Conservation (phyloP, 2,113 vertebrate species). For the Xiphias gladius region DNA sequence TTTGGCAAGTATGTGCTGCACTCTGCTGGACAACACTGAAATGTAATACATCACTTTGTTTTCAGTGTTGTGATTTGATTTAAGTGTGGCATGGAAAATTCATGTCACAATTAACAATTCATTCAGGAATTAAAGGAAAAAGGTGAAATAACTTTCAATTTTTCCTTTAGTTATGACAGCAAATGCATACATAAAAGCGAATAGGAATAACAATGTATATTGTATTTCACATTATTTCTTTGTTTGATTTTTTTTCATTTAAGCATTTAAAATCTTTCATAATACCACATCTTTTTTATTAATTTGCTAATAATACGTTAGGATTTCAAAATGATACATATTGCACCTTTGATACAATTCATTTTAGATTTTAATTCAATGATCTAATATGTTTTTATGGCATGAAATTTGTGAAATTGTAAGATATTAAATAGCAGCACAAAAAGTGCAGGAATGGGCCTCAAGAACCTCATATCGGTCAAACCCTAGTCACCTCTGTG, state of each 20-base stretch:
- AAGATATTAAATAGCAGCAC: not conserved
- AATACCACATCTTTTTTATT: not conserved
- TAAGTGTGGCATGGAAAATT: too few relatives aligned
- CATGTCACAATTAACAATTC: too few relatives aligned
- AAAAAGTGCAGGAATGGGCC: not conserved
- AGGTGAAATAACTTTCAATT: too few relatives aligned
- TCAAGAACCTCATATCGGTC: conserved; percentile 26
- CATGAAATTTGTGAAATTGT: not conserved
- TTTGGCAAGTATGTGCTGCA: not conserved
- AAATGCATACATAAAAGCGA: not conserved
- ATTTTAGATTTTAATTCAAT: not conserved
- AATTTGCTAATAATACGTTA: not conserved
- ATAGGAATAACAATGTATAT: not conserved
- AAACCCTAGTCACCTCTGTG: conserved; percentile 77
- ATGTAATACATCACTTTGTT: not conserved
- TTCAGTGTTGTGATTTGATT: too few relatives aligned
- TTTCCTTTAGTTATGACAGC: not conserved
- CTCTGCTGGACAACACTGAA: not conserved
- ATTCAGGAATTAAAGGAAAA: not conserved
- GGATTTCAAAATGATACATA: conserved; percentile 6
- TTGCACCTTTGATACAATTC: conserved; percentile 2
- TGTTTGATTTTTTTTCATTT: not conserved
- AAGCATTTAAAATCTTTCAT: not conserved
- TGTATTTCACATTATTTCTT: too few relatives aligned
- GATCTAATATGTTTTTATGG: not conserved